Evolutionary conservation across 1,140 invertebrate species (phyloP).

Genomic region (Camponotus vicinus): DNA sequence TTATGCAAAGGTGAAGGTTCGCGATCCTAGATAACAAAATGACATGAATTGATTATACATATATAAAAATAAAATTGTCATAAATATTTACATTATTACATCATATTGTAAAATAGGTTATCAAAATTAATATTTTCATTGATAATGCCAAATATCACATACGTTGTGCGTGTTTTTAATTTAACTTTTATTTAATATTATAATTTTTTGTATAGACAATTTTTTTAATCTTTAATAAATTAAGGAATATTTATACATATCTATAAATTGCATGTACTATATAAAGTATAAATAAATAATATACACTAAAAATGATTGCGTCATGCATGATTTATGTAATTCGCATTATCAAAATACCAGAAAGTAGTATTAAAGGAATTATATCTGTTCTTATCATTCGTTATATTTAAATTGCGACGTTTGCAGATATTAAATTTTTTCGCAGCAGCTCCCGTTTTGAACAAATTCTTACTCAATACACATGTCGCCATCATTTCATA

Average conservation of each 20-base stretch:
- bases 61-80: neutral
- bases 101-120: neutral
- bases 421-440: neutral
- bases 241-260: neutral
- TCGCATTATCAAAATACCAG: neutral
- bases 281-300: neutral
- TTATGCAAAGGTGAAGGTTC: slow-evolving; percentile 20
- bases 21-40: slow-evolving; percentile 24
- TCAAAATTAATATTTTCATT: neutral
- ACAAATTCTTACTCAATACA: neutral
- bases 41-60: neutral
- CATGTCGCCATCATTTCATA: neutral
- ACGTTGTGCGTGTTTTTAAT: neutral
- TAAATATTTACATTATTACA: neutral
- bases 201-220: neutral
- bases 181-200: neutral
- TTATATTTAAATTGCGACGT: slow-evolving; percentile 11
- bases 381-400: slow-evolving; percentile 4
- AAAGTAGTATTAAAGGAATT: neutral
- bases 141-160: neutral
- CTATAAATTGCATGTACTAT: neutral
- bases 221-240: neutral
- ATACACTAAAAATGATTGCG: neutral
- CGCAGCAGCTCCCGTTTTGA: neutral
- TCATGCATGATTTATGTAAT: slow-evolving; percentile 20